Percentiles rank a stretch among this genome's conserved stretches.
Conservation (phyloP, 1,140 invertebrate genomes). For the Cheumatopsyche charites region DNA sequence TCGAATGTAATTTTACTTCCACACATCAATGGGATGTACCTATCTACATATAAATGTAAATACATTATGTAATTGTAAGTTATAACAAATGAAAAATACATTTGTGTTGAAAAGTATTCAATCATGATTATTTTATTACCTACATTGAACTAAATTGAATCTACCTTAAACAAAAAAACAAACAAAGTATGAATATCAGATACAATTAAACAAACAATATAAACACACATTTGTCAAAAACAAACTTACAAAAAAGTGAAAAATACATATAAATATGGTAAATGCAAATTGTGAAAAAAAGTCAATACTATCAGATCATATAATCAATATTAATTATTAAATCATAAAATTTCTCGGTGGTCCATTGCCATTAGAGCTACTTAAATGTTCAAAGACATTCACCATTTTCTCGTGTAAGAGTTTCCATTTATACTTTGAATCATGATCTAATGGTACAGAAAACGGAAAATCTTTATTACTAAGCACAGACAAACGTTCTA, state of each 20-base stretch:
- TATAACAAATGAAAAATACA: not conserved
- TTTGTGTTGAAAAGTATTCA: too few relatives aligned
- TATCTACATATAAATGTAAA: too few relatives aligned
- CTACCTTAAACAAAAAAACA: not conserved
- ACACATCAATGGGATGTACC: too few relatives aligned
- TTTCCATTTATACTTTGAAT: slow-evolving; percentile 23
- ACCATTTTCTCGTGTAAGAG: slow-evolving; percentile 37
- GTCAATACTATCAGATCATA: not conserved
- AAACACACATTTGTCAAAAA: too few relatives aligned
- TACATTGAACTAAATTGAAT: too few relatives aligned
- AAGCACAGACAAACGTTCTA: slow-evolving; percentile 55
- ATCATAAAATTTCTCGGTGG: slow-evolving; percentile 18
- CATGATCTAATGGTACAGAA: not conserved
- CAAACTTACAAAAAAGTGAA: too few relatives aligned
- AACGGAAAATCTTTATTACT: not conserved
- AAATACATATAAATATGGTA: too few relatives aligned
- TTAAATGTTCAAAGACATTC: slow-evolving; percentile 19
- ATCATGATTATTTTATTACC: too few relatives aligned
- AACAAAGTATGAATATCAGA: not conserved
- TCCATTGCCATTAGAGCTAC: not conserved
- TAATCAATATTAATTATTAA: not conserved
- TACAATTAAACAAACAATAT: too few relatives aligned
- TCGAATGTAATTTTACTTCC: too few relatives aligned
- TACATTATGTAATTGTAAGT: slow-evolving; percentile 1
- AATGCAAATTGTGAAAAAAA: too few relatives aligned